Evolutionary conservation across 2,113 vertebrate species (phyloP).

Genomic region (Myotis brandtii): DNA sequence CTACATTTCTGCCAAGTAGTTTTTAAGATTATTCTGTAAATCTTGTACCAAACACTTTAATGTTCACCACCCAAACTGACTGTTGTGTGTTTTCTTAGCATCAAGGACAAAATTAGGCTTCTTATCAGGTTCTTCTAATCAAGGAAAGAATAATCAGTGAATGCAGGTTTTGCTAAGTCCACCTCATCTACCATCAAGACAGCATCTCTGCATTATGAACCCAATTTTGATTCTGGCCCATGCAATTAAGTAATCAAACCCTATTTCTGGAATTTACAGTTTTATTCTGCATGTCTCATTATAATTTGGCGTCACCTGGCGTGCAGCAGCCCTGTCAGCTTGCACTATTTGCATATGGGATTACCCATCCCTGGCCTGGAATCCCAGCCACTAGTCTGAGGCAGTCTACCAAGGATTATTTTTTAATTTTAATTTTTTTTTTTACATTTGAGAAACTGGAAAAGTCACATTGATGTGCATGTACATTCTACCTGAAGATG

Average conservation of each 20-base stretch:
- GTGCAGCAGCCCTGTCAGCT: background rate
- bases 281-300: background rate
- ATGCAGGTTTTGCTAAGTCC: conserved; percentile 14
- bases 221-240: conserved; percentile 39
- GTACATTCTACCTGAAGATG: conserved; percentile 2
- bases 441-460: background rate
- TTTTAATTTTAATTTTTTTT: background rate
- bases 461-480: background rate
- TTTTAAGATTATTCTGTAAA: conserved; percentile 6
- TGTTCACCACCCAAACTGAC: background rate
- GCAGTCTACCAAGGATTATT: background rate
- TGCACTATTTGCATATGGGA: background rate
- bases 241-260: conserved; percentile 52
- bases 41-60: conserved; percentile 42
- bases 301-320: background rate
- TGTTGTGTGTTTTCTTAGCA: background rate
- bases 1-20: conserved; percentile 1
- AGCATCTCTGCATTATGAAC: background rate
- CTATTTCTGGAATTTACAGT: background rate
- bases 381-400: background rate
- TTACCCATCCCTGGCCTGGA: background rate
- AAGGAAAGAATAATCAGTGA: background rate
- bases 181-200: background rate
- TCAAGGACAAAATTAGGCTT: background rate
- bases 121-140: background rate